Conservation (phyloP, 92 coral and sea anemone genomes). For the Zoanthus sociatus region DNA sequence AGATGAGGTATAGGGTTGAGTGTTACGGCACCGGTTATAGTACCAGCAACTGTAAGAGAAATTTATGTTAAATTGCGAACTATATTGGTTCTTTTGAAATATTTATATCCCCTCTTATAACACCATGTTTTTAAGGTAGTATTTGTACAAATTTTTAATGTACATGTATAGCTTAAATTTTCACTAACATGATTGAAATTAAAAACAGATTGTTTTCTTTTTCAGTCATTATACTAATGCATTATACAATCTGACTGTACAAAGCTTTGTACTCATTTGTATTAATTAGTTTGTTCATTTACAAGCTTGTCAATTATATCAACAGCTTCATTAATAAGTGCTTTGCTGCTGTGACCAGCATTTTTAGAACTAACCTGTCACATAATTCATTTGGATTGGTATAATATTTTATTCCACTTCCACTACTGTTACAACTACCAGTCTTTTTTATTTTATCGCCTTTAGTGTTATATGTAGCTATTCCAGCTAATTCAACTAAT, state of each 20-base stretch:
- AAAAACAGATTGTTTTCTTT: no score
- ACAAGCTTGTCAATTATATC: no score
- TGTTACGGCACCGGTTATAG: conserved; percentile 12
- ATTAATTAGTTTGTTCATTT: no score
- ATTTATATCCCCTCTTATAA: conserved; percentile 20
- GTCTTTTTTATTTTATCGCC: not conserved
- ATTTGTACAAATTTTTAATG: no score
- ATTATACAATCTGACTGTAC: no score
- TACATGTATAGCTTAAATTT: no score
- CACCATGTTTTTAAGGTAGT: not conserved
- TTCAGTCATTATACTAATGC: no score
- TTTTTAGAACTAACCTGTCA: not conserved
- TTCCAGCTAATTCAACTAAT: not conserved
- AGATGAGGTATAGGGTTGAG: conserved; percentile 24
- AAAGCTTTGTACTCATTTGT: no score
- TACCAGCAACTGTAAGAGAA: not conserved
- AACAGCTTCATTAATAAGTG: no score
- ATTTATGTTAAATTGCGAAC: no score
- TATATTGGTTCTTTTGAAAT: not conserved
- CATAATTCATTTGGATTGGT: not conserved
- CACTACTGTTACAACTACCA: not conserved
- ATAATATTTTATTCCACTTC: not conserved
- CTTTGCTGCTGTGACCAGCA: no score
- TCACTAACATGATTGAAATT: no score
- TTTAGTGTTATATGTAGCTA: not conserved